A percentile compares a stretch with the other conserved stretches of the same genome.
Conservation (phyloP, 2,797 vertebrate genomes). For the Sebastes matsubarae region DNA sequence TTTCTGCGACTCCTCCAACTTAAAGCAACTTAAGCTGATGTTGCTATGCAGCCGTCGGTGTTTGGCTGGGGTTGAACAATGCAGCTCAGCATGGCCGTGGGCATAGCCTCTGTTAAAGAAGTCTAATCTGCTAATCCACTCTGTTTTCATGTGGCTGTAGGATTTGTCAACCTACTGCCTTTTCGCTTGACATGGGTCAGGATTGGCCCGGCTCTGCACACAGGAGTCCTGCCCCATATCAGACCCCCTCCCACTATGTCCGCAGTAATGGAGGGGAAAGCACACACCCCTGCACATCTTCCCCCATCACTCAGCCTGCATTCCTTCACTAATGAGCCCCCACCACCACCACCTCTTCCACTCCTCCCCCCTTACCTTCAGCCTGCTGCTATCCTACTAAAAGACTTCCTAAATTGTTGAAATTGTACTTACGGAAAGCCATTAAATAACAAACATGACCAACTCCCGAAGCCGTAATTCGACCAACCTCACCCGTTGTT, state of each 20-base stretch:
- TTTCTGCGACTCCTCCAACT: conserved; percentile 45
- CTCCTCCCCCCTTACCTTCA: conserved; percentile 25
- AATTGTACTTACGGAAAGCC: neutral
- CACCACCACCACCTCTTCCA: conserved; percentile 7
- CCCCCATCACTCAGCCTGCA: conserved; percentile 62
- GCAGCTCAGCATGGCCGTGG: conserved; percentile 41
- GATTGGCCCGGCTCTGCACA: conserved; percentile 39
- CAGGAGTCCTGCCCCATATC: conserved; percentile 52
- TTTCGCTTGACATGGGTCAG: conserved; percentile 68
- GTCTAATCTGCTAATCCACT: conserved; percentile 75
- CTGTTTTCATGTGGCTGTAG: conserved; percentile 74
- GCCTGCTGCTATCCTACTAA: conserved; percentile 21
- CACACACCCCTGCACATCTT: conserved; percentile 14
- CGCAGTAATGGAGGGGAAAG: conserved; percentile 38
- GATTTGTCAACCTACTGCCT: conserved; percentile 71
- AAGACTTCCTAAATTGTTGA: conserved; percentile 2
- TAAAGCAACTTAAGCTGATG: conserved; percentile 53
- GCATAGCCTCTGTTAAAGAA: conserved; percentile 40
- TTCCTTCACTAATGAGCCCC: conserved; percentile 79
- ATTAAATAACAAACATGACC: neutral
- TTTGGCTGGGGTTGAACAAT: conserved; percentile 53
- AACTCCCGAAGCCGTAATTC: neutral
- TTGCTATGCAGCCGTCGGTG: conserved; percentile 48
- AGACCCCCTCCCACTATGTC: conserved; percentile 47
- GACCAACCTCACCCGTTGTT: neutral